Evolutionary conservation across 2,797 vertebrate species (phyloP).

Genomic region (Neopelma chrysocephalum): DNA sequence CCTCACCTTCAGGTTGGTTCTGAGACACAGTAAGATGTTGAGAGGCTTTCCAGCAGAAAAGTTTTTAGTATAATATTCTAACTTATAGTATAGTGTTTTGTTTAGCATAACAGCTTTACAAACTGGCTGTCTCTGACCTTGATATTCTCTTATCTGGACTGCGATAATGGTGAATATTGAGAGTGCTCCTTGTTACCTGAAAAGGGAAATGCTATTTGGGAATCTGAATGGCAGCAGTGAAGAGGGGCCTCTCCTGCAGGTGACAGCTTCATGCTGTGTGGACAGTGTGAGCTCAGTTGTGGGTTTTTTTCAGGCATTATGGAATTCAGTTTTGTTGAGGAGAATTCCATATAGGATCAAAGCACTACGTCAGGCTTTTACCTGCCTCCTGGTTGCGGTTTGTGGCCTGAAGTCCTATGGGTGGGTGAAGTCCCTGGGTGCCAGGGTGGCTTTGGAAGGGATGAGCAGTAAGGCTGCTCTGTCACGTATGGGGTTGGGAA

Average conservation of each 20-base stretch:
- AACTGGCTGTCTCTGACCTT: background rate
- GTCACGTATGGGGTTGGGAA: accelerated
- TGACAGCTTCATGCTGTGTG: background rate
- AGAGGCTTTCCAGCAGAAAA: background rate
- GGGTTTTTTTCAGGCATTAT: background rate
- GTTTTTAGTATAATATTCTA: background rate
- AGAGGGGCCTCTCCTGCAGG: background rate
- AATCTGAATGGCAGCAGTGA: background rate
- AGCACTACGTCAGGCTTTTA: background rate
- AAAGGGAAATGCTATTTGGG: background rate
- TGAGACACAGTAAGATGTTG: background rate
- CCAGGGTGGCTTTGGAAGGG: background rate
- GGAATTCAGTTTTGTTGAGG: background rate
- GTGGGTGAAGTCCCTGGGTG: background rate
- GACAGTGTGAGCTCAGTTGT: background rate
- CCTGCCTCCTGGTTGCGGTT: background rate
- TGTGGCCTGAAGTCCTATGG: background rate
- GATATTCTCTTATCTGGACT: background rate
- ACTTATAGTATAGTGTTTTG: background rate
- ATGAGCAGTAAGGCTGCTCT: background rate
- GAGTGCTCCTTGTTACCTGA: background rate
- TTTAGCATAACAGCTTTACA: background rate
- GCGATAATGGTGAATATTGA: background rate
- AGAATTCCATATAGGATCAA: background rate
- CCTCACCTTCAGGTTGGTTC: background rate